These are phyloP conservation scores for Volucella zonaria DNA, from an alignment of 2,888 invertebrate genomes.

Conservation along the genomic window DNA sequence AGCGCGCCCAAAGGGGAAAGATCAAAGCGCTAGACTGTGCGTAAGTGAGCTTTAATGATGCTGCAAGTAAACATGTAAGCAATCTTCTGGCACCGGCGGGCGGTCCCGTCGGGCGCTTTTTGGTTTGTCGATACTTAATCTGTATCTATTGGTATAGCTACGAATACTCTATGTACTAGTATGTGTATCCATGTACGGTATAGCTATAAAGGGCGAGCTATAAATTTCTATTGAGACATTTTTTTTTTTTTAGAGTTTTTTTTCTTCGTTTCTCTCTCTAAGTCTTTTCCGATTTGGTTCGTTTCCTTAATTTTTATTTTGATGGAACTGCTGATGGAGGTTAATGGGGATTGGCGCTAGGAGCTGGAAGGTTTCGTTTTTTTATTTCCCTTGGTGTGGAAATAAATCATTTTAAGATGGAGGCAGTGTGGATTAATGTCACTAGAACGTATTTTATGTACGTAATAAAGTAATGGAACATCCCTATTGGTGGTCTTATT, in stretches of 20 bases:
- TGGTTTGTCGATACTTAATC: slow-evolving; percentile 44
- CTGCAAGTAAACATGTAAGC: slow-evolving; percentile 56
- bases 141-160: background rate
- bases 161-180: background rate
- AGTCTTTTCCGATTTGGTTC: slow-evolving; percentile 36
- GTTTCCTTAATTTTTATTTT: slow-evolving; percentile 64
- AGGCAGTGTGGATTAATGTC: slow-evolving; percentile 40
- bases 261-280: background rate
- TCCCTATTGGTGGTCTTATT: no score
- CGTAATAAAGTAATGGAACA: slow-evolving; percentile 26
- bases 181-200: background rate
- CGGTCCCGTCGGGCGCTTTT: slow-evolving; percentile 59
- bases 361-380: slow-evolving; percentile 3
- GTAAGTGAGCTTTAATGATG: slow-evolving; percentile 65
- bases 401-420: slow-evolving; percentile 40
- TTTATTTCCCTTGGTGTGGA: slow-evolving; percentile 1
- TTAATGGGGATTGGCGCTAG: slow-evolving; percentile 60
- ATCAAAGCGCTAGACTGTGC: slow-evolving; percentile 61
- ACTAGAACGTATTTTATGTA: slow-evolving; percentile 30
- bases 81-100: slow-evolving; percentile 63
- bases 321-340: slow-evolving; percentile 59
- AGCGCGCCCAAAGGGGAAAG: slow-evolving; percentile 57
- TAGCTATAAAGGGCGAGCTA: slow-evolving; percentile 36
- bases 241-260: slow-evolving; percentile 27
- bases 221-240: slow-evolving; percentile 61